phyloP scores from a whole-genome alignment of 2,888 invertebrate genomes.

The Azorinus chamasolen region DNA sequence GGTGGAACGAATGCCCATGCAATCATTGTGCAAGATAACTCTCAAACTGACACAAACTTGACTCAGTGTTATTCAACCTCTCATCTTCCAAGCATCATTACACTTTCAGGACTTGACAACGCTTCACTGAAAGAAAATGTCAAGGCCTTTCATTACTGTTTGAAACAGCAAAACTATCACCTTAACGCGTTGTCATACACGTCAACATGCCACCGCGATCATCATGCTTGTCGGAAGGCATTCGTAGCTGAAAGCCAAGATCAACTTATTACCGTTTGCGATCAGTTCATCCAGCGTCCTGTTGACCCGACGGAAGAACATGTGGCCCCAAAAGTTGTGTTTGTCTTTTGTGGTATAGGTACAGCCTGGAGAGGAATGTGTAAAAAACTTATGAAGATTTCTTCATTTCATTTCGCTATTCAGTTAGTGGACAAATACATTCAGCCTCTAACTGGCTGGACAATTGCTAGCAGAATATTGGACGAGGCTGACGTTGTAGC shows the following conservation, averaged over 20 bases:
- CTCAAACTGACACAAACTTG: background rate
- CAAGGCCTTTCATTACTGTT: background rate
- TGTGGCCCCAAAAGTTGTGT: slow-evolving; percentile 36
- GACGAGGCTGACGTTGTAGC: slow-evolving; percentile 9
- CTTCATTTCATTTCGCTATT: background rate
- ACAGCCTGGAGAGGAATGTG: slow-evolving; percentile 71
- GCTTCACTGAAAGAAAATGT: slow-evolving; percentile 2
- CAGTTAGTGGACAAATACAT: background rate
- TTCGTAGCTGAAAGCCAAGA: too few species aligned
- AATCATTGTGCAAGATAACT: slow-evolving; percentile 30
- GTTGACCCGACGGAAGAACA: too few species aligned
- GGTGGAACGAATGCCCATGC: slow-evolving; percentile 72
- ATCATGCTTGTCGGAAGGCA: slow-evolving; percentile 47
- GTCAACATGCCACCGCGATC: slow-evolving; percentile 65
- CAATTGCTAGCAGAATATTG: slow-evolving; percentile 21
- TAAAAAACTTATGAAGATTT: slow-evolving; percentile 37
- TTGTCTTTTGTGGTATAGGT: slow-evolving; percentile 73
- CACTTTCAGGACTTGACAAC: background rate
- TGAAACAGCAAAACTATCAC: background rate
- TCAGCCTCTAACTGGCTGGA: background rate
- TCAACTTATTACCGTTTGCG: too few species aligned
- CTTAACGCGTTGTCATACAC: slow-evolving; percentile 37
- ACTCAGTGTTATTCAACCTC: background rate
- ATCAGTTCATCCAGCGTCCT: too few species aligned
- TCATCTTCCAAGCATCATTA: background rate